Base-by-base conservation (phyloP, 2,113 vertebrate species). In the Lepus americanus region DNA sequence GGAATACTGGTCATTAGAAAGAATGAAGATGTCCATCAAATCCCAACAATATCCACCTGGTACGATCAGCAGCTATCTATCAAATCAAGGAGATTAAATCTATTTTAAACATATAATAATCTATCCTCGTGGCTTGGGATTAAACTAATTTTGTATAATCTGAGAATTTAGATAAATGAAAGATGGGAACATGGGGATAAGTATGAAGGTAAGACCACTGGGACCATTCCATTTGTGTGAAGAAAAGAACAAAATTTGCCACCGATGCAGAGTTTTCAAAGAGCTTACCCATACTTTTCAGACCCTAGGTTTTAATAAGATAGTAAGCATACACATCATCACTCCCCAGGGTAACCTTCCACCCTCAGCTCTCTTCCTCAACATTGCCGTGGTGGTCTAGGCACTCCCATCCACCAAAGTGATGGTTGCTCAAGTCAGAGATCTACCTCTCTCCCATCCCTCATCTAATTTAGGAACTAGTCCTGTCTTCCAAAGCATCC, bases 111-210 rank as follows among this genome's bases (percentile, higher is more conserved):
- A 72, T 51, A 59, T 29, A 81, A 70, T 36, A 90, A 83, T n/a
- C 20, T 7, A 5, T 23, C 91, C 51, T 76, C 33, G 64, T 59
- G 72, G 36, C 0, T 67, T 39, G 29, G 61, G 72, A 83, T 95
- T 91, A 95, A 94, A 82, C 8, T 36, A 92, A 94, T 87, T 95
- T 78, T 92, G 19, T 66, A 22, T 69, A 67, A 82, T 70, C 85
- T 72, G 44, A 31, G 33, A 23, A 23, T 92, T 95, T 72, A 69
- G 67, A 64, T 84, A 81, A 73, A 55, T 19, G 53, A 80, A 72
- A 63, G 29, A 23, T 10, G 70, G 72, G 9, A 55, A 64, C 27
- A 14, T 0, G 81, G 36, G 33, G 49, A 19, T 70, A 78, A 59
- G 13, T 69, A 7, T 69, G 61, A 74, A 79, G 27, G 84, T 61